Evolutionary conservation across 2,888 invertebrate genomes (phyloP).

Genomic region (Aleiodes testaceus): DNA sequence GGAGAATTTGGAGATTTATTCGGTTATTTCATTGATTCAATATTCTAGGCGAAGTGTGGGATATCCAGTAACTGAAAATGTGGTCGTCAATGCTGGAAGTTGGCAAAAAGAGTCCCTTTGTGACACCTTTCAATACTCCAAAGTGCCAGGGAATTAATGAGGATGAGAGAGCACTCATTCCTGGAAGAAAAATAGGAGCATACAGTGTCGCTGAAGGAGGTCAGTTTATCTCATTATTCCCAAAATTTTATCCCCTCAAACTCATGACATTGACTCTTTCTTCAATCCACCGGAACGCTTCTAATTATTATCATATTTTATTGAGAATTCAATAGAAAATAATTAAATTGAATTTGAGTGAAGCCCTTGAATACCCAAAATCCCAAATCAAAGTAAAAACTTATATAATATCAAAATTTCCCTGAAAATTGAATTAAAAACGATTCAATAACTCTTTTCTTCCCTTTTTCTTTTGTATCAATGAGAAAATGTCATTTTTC

Average conservation of each 20-base stretch:
- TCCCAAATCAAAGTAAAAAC: no score
- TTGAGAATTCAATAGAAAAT: no score
- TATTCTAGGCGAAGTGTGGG: constrained; percentile 48
- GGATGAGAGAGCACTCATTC: constrained; percentile 64
- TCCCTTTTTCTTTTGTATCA: no score
- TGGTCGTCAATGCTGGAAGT: constrained; percentile 72
- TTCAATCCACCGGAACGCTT: no score
- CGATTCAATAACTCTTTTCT: no score
- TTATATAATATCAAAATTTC: no score
- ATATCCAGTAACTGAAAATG: constrained; percentile 64
- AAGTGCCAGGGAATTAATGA: constrained; percentile 69
- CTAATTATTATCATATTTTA: no score
- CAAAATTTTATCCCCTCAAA: not conserved
- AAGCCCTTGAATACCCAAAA: no score
- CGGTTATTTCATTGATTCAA: constrained; percentile 9
- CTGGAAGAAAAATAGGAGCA: constrained; percentile 70
- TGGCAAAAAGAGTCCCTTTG: constrained; percentile 72
- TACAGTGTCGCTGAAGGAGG: constrained; percentile 69
- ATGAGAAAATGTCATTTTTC: no score
- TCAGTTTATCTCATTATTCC: constrained; percentile 52
- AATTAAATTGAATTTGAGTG: no score
- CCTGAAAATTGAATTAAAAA: no score
- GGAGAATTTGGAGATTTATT: not conserved
- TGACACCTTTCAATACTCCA: constrained; percentile 67
- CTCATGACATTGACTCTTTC: no score